Percentiles rank a stretch among this genome's conserved stretches.
These are phyloP conservation scores for Sicus ferrugineus DNA, from an alignment of 2,888 invertebrate genomes.

Conservation along the genomic window DNA sequence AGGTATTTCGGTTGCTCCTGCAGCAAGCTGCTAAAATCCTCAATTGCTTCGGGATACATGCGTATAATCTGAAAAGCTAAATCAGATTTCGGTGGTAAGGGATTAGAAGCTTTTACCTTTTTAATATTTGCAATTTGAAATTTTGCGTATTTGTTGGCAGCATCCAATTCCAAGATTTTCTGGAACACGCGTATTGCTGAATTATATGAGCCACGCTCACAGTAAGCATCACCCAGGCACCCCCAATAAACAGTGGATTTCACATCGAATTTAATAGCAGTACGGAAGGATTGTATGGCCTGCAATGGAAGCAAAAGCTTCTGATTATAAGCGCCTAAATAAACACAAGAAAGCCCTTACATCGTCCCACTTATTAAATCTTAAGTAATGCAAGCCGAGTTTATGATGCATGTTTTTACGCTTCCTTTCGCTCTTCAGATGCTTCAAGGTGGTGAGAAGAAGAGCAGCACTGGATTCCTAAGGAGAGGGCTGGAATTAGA, in stretches of 20 bases:
- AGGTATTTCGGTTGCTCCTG: slow-evolving; percentile 69
- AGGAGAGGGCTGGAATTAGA: not conserved
- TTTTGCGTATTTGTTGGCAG: slow-evolving; percentile 74
- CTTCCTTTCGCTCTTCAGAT: slow-evolving; percentile 64
- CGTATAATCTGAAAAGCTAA: slow-evolving; percentile 50
- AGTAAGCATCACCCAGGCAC: slow-evolving; percentile 89
- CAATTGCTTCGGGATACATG: slow-evolving; percentile 76
- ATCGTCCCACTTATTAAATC: slow-evolving; percentile 74
- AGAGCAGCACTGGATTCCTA: slow-evolving; percentile 54
- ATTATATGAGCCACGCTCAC: slow-evolving; percentile 85
- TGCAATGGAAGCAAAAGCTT: slow-evolving; percentile 35
- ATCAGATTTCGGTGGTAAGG: not conserved
- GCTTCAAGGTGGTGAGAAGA: slow-evolving; percentile 62
- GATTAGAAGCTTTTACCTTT: slow-evolving; percentile 49
- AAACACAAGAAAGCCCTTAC: slow-evolving; percentile 42
- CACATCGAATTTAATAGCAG: slow-evolving; percentile 74
- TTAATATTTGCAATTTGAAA: slow-evolving; percentile 81
- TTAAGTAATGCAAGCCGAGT: slow-evolving; percentile 82
- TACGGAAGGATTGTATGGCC: slow-evolving; percentile 80
- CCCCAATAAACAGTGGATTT: slow-evolving; percentile 83
- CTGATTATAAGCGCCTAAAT: not conserved
- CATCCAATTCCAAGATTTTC: slow-evolving; percentile 74
- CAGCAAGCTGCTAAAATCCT: slow-evolving; percentile 72
- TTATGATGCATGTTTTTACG: slow-evolving; percentile 84
- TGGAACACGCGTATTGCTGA: slow-evolving; percentile 89